phyloP scores from a whole-genome alignment of 2,888 invertebrate species.

The Ectemnius lituratus region DNA sequence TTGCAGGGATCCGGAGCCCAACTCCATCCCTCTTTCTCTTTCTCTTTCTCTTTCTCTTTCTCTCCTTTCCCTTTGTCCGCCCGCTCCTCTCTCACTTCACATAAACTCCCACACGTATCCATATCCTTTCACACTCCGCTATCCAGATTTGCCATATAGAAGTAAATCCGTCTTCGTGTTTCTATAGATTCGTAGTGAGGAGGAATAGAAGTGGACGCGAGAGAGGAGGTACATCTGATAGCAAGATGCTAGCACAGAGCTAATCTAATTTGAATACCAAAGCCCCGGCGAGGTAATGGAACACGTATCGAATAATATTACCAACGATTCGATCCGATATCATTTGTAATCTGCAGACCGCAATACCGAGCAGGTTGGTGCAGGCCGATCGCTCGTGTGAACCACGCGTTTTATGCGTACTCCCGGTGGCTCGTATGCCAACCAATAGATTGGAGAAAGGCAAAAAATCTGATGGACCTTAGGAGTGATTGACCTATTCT shows the following conservation, averaged over 20 bases:
- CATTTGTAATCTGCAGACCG: slow-evolving; percentile 66
- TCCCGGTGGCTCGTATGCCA: slow-evolving; percentile 40
- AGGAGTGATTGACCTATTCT: too few relatives aligned
- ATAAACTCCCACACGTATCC: slow-evolving; percentile 3
- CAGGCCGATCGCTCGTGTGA: slow-evolving; percentile 53
- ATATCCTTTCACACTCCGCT: neutral
- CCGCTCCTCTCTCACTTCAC: neutral
- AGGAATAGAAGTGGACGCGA: slow-evolving; percentile 9
- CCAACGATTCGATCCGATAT: slow-evolving; percentile 75
- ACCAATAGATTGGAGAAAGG: slow-evolving; percentile 22
- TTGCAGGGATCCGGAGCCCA: slow-evolving; percentile 58
- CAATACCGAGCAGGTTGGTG: slow-evolving; percentile 16
- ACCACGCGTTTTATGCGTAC: slow-evolving; percentile 64
- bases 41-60: slow-evolving; percentile 30
- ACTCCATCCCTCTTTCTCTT: too few relatives aligned
- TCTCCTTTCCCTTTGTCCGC: slow-evolving; percentile 11
- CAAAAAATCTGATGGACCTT: neutral
- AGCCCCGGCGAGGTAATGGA: slow-evolving; percentile 67
- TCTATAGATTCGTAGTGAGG: neutral
- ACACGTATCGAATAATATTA: slow-evolving; percentile 77
- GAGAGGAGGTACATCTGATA: slow-evolving; percentile 26
- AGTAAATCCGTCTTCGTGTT: too few relatives aligned
- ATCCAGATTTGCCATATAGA: too few relatives aligned
- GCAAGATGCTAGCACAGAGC: slow-evolving; percentile 54
- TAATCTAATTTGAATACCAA: slow-evolving; percentile 72